phyloP scores from a whole-genome alignment of 2,797 vertebrate species.

The Gypaetus barbatus region DNA sequence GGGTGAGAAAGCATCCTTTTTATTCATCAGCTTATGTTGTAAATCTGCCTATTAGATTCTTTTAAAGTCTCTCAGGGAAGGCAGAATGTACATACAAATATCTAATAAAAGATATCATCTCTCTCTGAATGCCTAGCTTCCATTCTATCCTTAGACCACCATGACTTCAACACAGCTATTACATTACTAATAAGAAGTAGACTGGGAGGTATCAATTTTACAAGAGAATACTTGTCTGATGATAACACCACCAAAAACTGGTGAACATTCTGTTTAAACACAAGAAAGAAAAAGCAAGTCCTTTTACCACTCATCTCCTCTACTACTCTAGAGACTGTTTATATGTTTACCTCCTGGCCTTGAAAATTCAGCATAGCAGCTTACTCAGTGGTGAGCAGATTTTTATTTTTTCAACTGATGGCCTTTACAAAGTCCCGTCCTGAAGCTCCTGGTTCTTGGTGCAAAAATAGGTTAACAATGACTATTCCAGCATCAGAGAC shows the following conservation, averaged over 20 bases:
- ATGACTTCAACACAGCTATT: slow-evolving; percentile 12
- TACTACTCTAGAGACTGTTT: neutral
- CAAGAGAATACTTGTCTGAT: slow-evolving; percentile 31
- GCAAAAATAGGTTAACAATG: neutral
- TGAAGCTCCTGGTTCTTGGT: neutral
- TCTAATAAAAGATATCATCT: slow-evolving; percentile 5
- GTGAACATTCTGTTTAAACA: neutral
- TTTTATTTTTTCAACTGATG: neutral
- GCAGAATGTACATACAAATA: neutral
- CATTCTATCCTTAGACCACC: slow-evolving; percentile 44
- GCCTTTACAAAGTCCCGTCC: neutral
- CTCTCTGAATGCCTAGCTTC: neutral
- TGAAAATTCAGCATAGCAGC: neutral
- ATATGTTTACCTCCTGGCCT: neutral
- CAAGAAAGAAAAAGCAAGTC: neutral
- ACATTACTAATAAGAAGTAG: neutral
- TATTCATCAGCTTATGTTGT: neutral
- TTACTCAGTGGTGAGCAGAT: neutral
- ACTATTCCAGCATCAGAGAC: neutral
- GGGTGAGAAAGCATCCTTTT: neutral
- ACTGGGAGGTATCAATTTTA: slow-evolving; percentile 27
- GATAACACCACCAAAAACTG: slow-evolving; percentile 13
- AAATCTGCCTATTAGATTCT: neutral
- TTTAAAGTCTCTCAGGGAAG: neutral
- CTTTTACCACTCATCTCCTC: neutral